Percentiles rank a stretch among this genome's conserved stretches.
Evolutionary conservation across 1,140 invertebrate species (phyloP).

Genomic region (Acromyrmex heyeri): DNA sequence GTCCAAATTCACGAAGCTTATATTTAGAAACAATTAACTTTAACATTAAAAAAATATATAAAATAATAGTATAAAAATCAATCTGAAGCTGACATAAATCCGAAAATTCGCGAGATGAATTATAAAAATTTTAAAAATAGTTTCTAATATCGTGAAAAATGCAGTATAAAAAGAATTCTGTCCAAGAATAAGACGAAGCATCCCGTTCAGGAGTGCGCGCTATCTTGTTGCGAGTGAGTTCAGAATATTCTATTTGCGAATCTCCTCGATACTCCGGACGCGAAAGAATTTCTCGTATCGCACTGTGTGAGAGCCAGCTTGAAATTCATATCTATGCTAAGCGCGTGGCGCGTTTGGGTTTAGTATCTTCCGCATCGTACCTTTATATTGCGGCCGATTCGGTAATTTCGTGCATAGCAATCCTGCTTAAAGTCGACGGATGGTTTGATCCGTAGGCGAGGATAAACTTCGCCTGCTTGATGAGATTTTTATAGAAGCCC

Average conservation of each 20-base stretch:
- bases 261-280: conserved; percentile 71
- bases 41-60: neutral
- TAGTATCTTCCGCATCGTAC: conserved; percentile 76
- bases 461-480: conserved; percentile 26
- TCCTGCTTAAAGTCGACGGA: conserved; percentile 11
- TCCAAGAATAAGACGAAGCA: neutral
- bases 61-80: neutral
- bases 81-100: neutral
- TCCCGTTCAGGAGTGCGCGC: conserved; percentile 16
- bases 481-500: neutral
- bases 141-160: conserved; percentile 13
- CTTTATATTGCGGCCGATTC: conserved; percentile 75
- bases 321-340: conserved; percentile 82
- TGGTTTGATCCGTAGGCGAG: conserved; percentile 41
- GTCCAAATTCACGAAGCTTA: neutral
- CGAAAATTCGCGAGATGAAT: neutral
- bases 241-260: conserved; percentile 75
- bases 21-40: neutral
- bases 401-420: conserved; percentile 71
- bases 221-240: conserved; percentile 64
- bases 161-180: conserved; percentile 41
- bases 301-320: conserved; percentile 64
- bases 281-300: conserved; percentile 75
- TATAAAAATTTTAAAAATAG: conserved; percentile 1
- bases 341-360: conserved; percentile 73